Percentiles rank a stretch among this genome's conserved stretches.
These are phyloP conservation scores for Drosophila lowei DNA, from an alignment of 1,140 invertebrate species.

Conservation along the genomic window DNA sequence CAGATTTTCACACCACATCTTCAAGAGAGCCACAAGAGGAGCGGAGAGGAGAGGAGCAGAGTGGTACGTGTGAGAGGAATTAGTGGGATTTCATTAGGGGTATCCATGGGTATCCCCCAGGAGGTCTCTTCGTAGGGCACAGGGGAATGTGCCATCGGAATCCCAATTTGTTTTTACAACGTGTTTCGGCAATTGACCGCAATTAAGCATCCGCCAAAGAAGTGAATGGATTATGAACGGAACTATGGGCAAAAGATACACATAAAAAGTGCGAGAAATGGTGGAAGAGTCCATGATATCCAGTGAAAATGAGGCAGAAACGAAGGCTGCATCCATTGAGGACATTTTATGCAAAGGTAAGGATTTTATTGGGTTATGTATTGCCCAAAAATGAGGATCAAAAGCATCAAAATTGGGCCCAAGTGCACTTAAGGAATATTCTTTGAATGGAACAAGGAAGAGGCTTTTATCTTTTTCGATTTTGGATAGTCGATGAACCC, in stretches of 20 bases:
- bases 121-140: constrained; percentile 49
- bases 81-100: constrained; percentile 48
- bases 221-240: constrained; percentile 53
- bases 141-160: constrained; percentile 27
- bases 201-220: constrained; percentile 34
- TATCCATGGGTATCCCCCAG: constrained; percentile 38
- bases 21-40: background rate
- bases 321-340: too few species aligned
- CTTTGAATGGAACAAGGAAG: too few species aligned
- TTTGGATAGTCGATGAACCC: too few species aligned
- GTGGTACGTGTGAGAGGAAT: background rate
- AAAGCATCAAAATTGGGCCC: too few species aligned
- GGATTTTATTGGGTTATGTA: too few species aligned
- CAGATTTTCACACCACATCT: constrained; percentile 54
- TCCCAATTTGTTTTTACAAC: constrained; percentile 11
- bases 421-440: too few species aligned
- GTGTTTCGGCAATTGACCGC: constrained; percentile 38
- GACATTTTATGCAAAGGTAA: too few species aligned
- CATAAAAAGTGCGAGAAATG: background rate
- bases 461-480: too few species aligned
- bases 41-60: background rate
- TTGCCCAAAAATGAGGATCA: too few species aligned
- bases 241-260: background rate
- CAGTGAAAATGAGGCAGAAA: too few species aligned
- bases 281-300: too few species aligned